These are phyloP conservation scores for Galerucella calmariensis DNA, from an alignment of 2,888 invertebrate species.

Conservation along the genomic window DNA sequence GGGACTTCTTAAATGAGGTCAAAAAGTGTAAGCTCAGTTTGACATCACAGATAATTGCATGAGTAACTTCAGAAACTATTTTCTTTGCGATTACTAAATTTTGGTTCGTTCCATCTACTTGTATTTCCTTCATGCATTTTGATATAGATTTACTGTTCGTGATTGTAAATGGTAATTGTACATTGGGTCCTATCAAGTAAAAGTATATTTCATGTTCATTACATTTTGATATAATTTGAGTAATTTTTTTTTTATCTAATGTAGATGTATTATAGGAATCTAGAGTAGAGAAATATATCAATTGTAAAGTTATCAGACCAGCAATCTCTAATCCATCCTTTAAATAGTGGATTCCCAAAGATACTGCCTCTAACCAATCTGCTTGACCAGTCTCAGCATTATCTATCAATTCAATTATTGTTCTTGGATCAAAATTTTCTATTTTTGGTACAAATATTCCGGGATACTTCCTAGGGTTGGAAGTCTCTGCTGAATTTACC, in stretches of 20 bases:
- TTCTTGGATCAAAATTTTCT: slow-evolving; percentile 29
- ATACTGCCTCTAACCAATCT: slow-evolving; percentile 44
- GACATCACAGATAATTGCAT: slow-evolving; percentile 44
- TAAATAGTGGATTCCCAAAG: slow-evolving; percentile 40
- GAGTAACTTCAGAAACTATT: slow-evolving; percentile 39
- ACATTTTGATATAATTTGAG: slow-evolving; percentile 38
- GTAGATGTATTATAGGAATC: slow-evolving; percentile 26
- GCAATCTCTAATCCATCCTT: slow-evolving; percentile 33
- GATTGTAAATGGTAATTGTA: slow-evolving; percentile 41
- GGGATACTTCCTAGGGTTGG: slow-evolving; percentile 37
- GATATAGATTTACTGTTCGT: slow-evolving; percentile 33
- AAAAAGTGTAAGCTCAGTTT: slow-evolving; percentile 42
- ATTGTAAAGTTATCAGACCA: slow-evolving; percentile 42
- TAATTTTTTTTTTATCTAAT: slow-evolving; percentile 29
- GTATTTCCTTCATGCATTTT: slow-evolving; percentile 41
- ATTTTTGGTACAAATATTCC: slow-evolving; percentile 32
- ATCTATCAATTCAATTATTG: slow-evolving; percentile 36
- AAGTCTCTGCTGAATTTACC: slow-evolving; percentile 41
- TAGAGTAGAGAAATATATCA: slow-evolving; percentile 46
- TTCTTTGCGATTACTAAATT: slow-evolving; percentile 37
- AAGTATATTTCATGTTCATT: slow-evolving; percentile 43
- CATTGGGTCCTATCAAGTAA: slow-evolving; percentile 47
- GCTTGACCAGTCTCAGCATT: slow-evolving; percentile 36
- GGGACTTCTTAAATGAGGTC: slow-evolving; percentile 38
- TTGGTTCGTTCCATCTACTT: slow-evolving; percentile 2